Conservation (phyloP, 2,888 invertebrate genomes). For the Agrochola circellaris region DNA sequence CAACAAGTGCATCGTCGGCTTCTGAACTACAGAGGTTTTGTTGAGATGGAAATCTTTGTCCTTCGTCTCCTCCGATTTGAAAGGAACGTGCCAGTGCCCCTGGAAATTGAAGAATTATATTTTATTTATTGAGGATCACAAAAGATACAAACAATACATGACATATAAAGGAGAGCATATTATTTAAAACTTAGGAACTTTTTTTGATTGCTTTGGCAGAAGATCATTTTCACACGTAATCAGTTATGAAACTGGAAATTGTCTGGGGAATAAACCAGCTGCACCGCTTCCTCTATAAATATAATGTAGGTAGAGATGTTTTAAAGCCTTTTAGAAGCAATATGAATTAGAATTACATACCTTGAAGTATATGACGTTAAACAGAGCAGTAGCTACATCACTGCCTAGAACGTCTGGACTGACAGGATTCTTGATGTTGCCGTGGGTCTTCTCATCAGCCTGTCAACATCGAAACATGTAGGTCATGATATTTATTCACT, state of each 20-base stretch:
- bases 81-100: constrained; percentile 80
- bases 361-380: constrained; percentile 78
- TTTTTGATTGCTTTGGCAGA: background rate
- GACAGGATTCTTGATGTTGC: constrained; percentile 74
- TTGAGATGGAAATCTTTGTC: constrained; percentile 76
- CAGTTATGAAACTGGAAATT: background rate
- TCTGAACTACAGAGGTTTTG: constrained; percentile 70
- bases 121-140: constrained; percentile 4
- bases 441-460: constrained; percentile 75
- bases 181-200: background rate
- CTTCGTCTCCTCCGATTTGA: constrained; percentile 70
- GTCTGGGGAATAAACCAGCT: background rate
- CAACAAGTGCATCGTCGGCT: constrained; percentile 75
- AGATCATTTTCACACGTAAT: background rate
- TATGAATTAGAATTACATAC: constrained; percentile 42
- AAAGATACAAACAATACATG: background rate
- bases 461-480: constrained; percentile 50
- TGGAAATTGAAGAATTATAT: constrained; percentile 49
- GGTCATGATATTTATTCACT: background rate
- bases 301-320: background rate
- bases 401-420: constrained; percentile 57
- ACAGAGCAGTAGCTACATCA: constrained; percentile 68
- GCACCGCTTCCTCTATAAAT: background rate
- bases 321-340: background rate
- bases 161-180: background rate